Base-by-base conservation (phyloP, 1,140 invertebrate genomes). In the Megalopta genalis region DNA sequence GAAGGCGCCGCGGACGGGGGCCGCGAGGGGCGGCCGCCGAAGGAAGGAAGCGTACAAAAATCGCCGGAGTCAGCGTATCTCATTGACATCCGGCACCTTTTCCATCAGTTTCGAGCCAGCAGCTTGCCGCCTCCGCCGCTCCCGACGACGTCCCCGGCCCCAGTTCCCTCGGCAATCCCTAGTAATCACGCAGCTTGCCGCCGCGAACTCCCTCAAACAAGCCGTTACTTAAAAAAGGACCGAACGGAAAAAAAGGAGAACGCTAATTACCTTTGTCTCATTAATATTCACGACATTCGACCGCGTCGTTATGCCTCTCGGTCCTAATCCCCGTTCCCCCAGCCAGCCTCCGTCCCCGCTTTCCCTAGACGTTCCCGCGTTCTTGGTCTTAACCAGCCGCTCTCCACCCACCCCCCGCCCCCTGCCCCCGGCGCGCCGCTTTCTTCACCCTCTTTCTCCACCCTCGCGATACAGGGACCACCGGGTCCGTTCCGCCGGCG, bases 261-360 rank as follows among this genome's bases (percentile, higher is more conserved):
- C 89, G 88, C 90, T 93, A 93, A 93, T 93, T 93, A 92, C 92
- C 90, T 93, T 93, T 93, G 90, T 92, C 92, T 93, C 91, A 93
- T 93, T 92, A 93, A 93, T 93, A 93, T 93, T 93, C 92, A 93
- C 89, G 90, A 91, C 92, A 90, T 92, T 92, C 91, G 89, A 91
- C 90, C 91, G 90, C 91, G 89, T 92, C 91, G 90, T 91, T 91
- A 92, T 90, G 88, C 90, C 87, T 90, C 87, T 76, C 86, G 80
- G 87, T 89, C 12, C 87, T 91, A 90, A 91, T 91, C 89, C 88
- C 79, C 73, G 67, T 63, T 79, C 71, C 70, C 64, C 32, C 12
- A 10, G 60, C 66, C 66, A 49, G 37, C 57, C 39, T 59, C 59
- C 63, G 27, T 54, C 67, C 65, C 64, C 78, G 71, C 82, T 73